A percentile compares a stretch with the other conserved stretches of the same genome.
Evolutionary conservation across 2,113 vertebrate genomes (phyloP).

Genomic region (Sinocyclocheilus grahami): DNA sequence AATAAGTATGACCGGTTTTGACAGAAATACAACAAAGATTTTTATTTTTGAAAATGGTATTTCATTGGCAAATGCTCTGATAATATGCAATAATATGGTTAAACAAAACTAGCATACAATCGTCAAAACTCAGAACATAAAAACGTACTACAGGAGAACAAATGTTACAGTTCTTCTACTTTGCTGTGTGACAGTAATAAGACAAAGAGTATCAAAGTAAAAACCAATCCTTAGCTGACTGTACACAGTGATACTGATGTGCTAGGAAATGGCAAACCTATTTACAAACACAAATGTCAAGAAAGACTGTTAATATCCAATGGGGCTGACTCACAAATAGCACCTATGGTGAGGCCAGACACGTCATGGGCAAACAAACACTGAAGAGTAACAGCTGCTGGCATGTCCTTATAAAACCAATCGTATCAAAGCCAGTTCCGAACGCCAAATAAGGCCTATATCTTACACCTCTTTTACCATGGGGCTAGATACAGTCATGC

Average conservation of each 20-base stretch:
- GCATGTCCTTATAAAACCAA: slow-evolving; percentile 35
- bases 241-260: slow-evolving; percentile 19
- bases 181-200: neutral
- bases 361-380: slow-evolving; percentile 23
- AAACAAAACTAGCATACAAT: slow-evolving; percentile 20
- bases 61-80: slow-evolving; percentile 26
- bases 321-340: slow-evolving; percentile 30
- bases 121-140: neutral
- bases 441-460: neutral
- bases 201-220: slow-evolving; percentile 8
- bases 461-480: slow-evolving; percentile 7
- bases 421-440: slow-evolving; percentile 18
- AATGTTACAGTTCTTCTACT: slow-evolving; percentile 10
- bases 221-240: slow-evolving; percentile 15
- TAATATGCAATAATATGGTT: slow-evolving; percentile 11
- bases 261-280: slow-evolving; percentile 13
- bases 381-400: slow-evolving; percentile 23
- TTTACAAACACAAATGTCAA: slow-evolving; percentile 39
- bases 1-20: neutral
- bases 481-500: slow-evolving; percentile 14
- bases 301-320: slow-evolving; percentile 25
- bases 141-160: neutral
- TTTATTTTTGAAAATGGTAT: slow-evolving; percentile 30
- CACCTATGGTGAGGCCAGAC: slow-evolving; percentile 46
- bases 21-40: slow-evolving; percentile 37